Evolutionary conservation across 2,797 vertebrate species (phyloP).

Genomic region (Pipistrellus pipistrellus): DNA sequence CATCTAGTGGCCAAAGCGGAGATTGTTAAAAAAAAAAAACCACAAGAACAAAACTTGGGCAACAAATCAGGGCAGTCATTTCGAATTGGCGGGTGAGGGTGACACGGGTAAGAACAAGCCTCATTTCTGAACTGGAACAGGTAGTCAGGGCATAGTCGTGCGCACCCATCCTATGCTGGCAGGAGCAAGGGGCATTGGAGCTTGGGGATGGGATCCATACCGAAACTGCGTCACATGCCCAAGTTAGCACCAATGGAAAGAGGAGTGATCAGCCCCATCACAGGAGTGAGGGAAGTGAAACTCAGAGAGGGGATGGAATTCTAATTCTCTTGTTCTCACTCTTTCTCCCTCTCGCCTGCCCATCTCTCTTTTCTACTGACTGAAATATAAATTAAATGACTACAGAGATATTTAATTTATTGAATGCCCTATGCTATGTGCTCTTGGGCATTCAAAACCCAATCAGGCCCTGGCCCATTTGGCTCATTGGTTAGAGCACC

Average conservation of each 20-base stretch:
- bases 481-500: no score
- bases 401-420: neutral
- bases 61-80: neutral
- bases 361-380: neutral
- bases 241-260: neutral
- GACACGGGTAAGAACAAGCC: neutral
- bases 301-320: neutral
- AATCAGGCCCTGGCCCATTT: no score
- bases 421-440: neutral
- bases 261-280: neutral
- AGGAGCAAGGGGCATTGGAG: neutral
- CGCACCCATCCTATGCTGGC: neutral
- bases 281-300: neutral
- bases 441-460: neutral
- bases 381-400: neutral
- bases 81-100: neutral
- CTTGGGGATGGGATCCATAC: neutral
- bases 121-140: neutral
- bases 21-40: neutral
- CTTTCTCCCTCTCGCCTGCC: neutral
- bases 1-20: conserved; percentile 80
- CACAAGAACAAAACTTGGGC: neutral
- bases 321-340: neutral
- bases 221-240: fast-evolving
- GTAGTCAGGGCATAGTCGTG: neutral